Conservation (phyloP, 2,888 invertebrate species). For the Idaea straminata region DNA sequence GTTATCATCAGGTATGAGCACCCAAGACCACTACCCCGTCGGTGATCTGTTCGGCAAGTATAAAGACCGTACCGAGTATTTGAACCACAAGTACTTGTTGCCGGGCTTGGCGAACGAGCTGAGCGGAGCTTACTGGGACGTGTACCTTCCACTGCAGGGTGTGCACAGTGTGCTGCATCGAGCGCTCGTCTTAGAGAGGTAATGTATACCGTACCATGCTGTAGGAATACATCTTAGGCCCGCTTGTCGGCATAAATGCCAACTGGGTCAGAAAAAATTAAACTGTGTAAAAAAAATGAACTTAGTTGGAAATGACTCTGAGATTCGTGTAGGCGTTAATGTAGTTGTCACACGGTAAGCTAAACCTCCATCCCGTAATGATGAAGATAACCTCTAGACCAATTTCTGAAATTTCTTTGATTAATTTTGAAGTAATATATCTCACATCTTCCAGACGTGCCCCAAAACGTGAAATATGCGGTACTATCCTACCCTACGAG, state of each 20-base stretch:
- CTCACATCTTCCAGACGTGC: conserved; percentile 39
- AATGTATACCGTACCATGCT: conserved; percentile 16
- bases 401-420: too few species aligned
- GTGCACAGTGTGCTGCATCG: conserved; percentile 88
- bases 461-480: conserved; percentile 75
- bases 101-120: conserved; percentile 86
- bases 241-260: too few species aligned
- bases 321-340: too few species aligned
- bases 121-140: conserved; percentile 89
- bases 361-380: too few species aligned
- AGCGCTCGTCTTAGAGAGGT: conserved; percentile 89
- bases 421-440: neutral
- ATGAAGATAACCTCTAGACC: too few species aligned
- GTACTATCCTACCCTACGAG: conserved; percentile 82
- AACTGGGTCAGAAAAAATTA: too few species aligned
- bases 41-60: conserved; percentile 95
- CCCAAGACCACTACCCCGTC: conserved; percentile 93
- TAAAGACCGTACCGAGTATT: conserved; percentile 84
- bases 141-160: conserved; percentile 91
- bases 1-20: conserved; percentile 82
- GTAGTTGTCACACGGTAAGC: too few species aligned
- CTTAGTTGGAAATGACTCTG: too few species aligned
- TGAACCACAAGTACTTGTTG: conserved; percentile 84
- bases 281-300: too few species aligned
- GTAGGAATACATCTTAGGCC: too few species aligned